phyloP scores from a whole-genome alignment of 2,888 invertebrate genomes.

The Acanthopleura granulata region DNA sequence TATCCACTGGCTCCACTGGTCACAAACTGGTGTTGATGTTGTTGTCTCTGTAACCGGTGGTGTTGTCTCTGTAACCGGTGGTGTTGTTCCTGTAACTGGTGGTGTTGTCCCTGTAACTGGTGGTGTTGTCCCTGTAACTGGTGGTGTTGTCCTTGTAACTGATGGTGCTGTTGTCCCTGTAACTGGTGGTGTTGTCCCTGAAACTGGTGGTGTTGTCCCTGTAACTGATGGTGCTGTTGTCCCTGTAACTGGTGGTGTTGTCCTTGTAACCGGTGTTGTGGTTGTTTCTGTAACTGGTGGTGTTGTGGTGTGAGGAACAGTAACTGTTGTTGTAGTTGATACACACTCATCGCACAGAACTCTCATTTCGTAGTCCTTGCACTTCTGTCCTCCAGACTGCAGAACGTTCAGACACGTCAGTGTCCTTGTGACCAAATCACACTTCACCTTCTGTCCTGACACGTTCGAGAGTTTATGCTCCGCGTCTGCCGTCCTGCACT shows the following conservation, averaged over 20 bases:
- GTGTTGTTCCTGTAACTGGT: neutral
- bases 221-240: neutral
- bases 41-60: constrained; percentile 9
- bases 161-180: constrained; percentile 8
- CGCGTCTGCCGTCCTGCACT: constrained; percentile 49
- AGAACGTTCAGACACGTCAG: constrained; percentile 3
- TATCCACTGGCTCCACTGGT: constrained; percentile 40
- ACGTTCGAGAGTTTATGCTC: constrained; percentile 37
- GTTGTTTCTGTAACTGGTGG: no score
- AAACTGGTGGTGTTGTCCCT: neutral
- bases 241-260: no score
- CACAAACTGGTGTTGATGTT: constrained; percentile 32
- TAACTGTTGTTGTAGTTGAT: constrained; percentile 19
- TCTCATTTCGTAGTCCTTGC: constrained; percentile 85
- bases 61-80: constrained; percentile 12
- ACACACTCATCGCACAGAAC: constrained; percentile 70
- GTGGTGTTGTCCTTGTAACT: neutral
- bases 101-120: no score
- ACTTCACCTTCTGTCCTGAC: constrained; percentile 40
- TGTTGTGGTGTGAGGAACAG: no score
- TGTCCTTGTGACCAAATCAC: constrained; percentile 24
- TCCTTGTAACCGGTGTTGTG: neutral
- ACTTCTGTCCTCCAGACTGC: constrained; percentile 61
- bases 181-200: no score
- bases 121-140: no score